Evolutionary conservation across 2,888 invertebrate species (phyloP).

Genomic region (Peribatodes rhomboidaria): DNA sequence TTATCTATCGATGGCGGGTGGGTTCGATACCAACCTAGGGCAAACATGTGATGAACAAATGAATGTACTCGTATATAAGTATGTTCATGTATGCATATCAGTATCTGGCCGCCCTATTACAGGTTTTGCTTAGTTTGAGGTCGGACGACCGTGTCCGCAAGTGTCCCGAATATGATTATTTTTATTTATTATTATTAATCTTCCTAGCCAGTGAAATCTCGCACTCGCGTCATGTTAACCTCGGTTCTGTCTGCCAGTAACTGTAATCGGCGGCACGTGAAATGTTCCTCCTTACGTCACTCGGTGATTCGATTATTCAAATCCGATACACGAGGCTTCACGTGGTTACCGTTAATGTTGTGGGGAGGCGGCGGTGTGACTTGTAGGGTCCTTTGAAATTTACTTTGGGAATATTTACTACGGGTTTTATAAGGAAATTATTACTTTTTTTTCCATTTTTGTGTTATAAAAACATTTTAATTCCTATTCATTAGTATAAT

Average conservation of each 20-base stretch:
- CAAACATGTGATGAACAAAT: too few relatives aligned
- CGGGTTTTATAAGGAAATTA: background rate
- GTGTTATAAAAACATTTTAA: too few relatives aligned
- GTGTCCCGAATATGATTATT: too few relatives aligned
- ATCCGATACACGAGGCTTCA: conserved; percentile 17
- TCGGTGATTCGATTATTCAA: conserved; percentile 32
- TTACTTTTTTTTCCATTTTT: too few relatives aligned
- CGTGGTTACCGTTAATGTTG: background rate
- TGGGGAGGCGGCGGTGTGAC: background rate
- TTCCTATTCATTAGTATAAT: background rate
- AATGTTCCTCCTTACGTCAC: conserved; percentile 19
- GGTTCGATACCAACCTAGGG: too few relatives aligned
- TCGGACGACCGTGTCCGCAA: too few relatives aligned
- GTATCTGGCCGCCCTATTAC: too few relatives aligned
- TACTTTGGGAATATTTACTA: background rate
- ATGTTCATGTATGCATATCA: too few relatives aligned
- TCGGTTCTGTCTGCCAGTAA: conserved; percentile 4
- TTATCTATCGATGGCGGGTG: too few relatives aligned
- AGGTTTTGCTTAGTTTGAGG: too few relatives aligned
- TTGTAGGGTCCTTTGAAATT: background rate
- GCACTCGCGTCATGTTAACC: background rate
- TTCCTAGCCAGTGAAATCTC: background rate
- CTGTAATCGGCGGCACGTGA: conserved; percentile 2
- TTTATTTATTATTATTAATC: too few relatives aligned
- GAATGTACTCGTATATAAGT: too few relatives aligned